Base-by-base conservation (phyloP, 2,797 vertebrate genomes). In the Dipus sagitta region DNA sequence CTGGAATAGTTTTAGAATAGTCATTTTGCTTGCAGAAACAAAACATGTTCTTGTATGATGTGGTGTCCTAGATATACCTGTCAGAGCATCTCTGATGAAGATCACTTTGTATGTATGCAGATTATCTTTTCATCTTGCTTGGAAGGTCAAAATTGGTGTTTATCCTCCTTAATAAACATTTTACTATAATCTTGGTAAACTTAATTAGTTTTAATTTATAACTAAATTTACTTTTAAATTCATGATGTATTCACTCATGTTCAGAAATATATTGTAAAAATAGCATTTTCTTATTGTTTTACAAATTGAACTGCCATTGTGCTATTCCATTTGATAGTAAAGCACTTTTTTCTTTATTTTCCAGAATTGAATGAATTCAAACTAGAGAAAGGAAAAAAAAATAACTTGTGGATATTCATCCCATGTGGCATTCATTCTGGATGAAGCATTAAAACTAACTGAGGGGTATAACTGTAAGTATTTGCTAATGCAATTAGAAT, bases 381-480 rank as follows among this genome's bases (percentile, higher is more conserved):
- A 92, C 74, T 97, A 87, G 65, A 95, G 67, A 86, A 90, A 95
- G 71, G 34, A 70, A 90, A 83, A 34, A 95, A 86, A 96, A 96
- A 95, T 87, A 81, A 38, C 6, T 28, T 92, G 90, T 97, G 97
- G 96, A 96, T 98, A 96, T 96, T 96, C 97, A 93, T 97, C 93
- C 1, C 1, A 11, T 47, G 65, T 71, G 54, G 70, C 93, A 67
- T 70, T 92, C 87, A 74, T 88, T 77, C 38, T 87, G 90, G 88
- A 32, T 85, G 93, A 97, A 97, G 82, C 80, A 81, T 42, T 85
- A 70, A 95, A 65, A 1, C 58, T 91, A 64, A 20, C 3, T 94
- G 32, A 58, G 17, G 34, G 75, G 42, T 38, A n/a, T 91, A 93
- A 82, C 93, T 96, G 98, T 98, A 96, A 98, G 98, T 98, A 97